A percentile compares a stretch with the other conserved stretches of the same genome.
Conservation (phyloP, 92 coral and sea anemone species). For the Heliopora coerulea region DNA sequence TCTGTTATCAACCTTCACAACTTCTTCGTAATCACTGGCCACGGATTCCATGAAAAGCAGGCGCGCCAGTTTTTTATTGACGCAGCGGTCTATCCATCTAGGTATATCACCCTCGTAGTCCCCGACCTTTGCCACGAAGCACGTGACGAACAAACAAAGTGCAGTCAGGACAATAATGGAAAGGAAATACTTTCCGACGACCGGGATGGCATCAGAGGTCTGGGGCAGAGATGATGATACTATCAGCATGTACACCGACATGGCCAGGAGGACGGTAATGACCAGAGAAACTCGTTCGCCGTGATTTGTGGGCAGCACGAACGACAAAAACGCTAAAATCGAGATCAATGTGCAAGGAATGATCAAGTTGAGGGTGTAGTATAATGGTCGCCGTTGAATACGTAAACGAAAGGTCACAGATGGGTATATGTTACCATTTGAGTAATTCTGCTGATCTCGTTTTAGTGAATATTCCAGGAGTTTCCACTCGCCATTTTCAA, state of each 20-base stretch:
- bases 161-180: slow-evolving; percentile 8
- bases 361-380: slow-evolving; percentile 25
- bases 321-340: slow-evolving; percentile 20
- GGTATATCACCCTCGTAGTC: slow-evolving; percentile 51
- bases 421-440: neutral
- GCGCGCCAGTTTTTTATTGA: neutral
- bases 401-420: slow-evolving; percentile 5
- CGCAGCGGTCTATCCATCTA: neutral
- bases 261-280: slow-evolving; percentile 33
- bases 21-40: neutral
- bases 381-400: slow-evolving; percentile 26
- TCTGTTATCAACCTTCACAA: neutral
- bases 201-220: slow-evolving; percentile 40
- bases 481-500: slow-evolving; percentile 88
- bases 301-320: slow-evolving; percentile 26
- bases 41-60: neutral
- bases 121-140: slow-evolving; percentile 16
- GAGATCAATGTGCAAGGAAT: slow-evolving; percentile 31
- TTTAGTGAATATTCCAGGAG: slow-evolving; percentile 55
- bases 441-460: slow-evolving; percentile 57
- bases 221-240: slow-evolving; percentile 38
- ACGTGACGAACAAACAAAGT: slow-evolving; percentile 5
- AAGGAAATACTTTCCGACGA: slow-evolving; percentile 29
- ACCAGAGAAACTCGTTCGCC: slow-evolving; percentile 39
- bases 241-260: slow-evolving; percentile 43